These are phyloP conservation scores for Streptopelia turtur DNA, from an alignment of 2,797 vertebrate species.

Conservation along the genomic window DNA sequence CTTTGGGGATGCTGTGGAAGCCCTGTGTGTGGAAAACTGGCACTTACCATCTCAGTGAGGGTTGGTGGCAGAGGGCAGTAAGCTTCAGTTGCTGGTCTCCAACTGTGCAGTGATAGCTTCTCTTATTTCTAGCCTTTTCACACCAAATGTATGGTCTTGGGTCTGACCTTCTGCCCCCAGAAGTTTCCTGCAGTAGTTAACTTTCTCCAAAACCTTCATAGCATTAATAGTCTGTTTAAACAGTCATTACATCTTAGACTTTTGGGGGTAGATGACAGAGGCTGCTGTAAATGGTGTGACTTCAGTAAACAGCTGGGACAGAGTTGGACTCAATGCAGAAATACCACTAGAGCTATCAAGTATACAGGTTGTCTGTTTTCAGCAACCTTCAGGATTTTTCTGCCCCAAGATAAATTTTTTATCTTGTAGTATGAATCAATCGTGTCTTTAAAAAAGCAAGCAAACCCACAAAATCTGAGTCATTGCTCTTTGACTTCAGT, in stretches of 20 bases:
- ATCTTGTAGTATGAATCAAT: background rate
- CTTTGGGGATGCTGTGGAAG: background rate
- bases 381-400: background rate
- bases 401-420: background rate
- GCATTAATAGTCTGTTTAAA: background rate
- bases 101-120: background rate
- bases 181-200: background rate
- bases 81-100: background rate
- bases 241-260: background rate
- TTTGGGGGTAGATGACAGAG: background rate
- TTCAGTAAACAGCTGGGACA: background rate
- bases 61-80: background rate
- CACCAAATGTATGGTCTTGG: background rate
- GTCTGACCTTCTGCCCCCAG: background rate
- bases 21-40: background rate
- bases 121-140: background rate
- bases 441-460: background rate
- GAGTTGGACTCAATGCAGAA: background rate
- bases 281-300: background rate
- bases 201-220: background rate
- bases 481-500: background rate
- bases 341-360: background rate
- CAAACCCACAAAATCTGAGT: background rate
- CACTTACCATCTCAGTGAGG: background rate
- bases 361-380: background rate